Percentiles rank a stretch among this genome's conserved stretches.
phyloP scores from a whole-genome alignment of 53 echinoderm and acorn worm genomes.

The Actinopyga echinites region DNA sequence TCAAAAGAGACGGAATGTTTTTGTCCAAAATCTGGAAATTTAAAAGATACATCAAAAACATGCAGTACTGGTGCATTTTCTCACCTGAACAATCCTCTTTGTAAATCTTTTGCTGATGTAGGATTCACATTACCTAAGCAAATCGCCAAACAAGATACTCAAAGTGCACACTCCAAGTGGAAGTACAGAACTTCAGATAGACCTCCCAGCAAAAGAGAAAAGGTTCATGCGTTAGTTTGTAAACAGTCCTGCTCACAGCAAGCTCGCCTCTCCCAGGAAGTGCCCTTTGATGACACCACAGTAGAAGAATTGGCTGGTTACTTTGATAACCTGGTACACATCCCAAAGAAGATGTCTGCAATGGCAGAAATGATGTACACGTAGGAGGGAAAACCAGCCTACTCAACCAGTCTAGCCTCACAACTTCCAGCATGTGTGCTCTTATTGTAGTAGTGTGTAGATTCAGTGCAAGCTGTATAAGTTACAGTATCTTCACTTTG shows the following conservation, averaged over 20 bases:
- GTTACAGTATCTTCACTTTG: too few species aligned
- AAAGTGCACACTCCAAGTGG: background rate
- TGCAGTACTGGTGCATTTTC: background rate
- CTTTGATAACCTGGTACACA: slow-evolving; percentile 96
- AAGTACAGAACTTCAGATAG: slow-evolving; percentile 12
- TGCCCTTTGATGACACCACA: slow-evolving; percentile 82
- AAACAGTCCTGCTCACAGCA: slow-evolving; percentile 86
- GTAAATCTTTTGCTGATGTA: too few species aligned
- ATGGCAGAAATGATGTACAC: slow-evolving; percentile 99
- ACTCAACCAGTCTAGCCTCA: too few species aligned
- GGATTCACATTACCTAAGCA: too few species aligned
- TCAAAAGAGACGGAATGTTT: background rate
- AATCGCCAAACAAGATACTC: too few species aligned
- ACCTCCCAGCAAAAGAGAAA: background rate
- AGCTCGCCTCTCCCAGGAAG: slow-evolving; percentile 76
- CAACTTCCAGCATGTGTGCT: too few species aligned
- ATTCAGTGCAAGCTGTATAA: too few species aligned
- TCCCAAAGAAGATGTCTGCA: slow-evolving; percentile 94
- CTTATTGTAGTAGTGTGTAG: too few species aligned
- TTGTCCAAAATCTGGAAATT: slow-evolving; percentile 32
- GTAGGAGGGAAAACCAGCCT: background rate
- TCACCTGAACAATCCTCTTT: too few species aligned
- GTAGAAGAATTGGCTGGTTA: slow-evolving; percentile 96
- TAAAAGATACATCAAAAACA: too few species aligned
- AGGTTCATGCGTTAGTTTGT: background rate